Evolutionary conservation across 2,888 invertebrate species (phyloP).

Genomic region (Drosophila merina): DNA sequence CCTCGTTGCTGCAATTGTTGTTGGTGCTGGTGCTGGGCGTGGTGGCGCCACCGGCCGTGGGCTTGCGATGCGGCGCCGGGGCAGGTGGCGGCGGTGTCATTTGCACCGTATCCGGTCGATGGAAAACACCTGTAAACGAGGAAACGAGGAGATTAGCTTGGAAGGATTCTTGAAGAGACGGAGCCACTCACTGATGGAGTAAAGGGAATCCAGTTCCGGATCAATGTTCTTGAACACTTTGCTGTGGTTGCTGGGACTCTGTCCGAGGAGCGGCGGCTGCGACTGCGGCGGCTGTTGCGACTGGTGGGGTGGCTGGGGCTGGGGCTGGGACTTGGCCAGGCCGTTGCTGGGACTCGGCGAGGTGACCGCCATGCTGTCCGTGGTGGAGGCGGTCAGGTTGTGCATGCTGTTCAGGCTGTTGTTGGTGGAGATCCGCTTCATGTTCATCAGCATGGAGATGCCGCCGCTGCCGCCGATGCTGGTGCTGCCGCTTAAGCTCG

Average conservation of each 20-base stretch:
- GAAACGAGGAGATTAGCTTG: not conserved
- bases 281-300: constrained; percentile 56
- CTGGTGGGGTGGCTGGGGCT: constrained; percentile 58
- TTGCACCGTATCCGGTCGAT: constrained; percentile 83
- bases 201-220: constrained; percentile 89
- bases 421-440: constrained; percentile 81
- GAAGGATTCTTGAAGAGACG: not conserved
- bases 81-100: constrained; percentile 90
- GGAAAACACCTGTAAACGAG: constrained; percentile 81
- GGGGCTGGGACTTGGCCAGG: constrained; percentile 41
- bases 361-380: constrained; percentile 61
- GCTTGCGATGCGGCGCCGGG: constrained; percentile 89
- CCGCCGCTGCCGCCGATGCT: constrained; percentile 71
- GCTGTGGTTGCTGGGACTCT: constrained; percentile 77
- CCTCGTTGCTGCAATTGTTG: constrained; percentile 61
- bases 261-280: constrained; percentile 75
- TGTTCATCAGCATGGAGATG: constrained; percentile 83
- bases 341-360: constrained; percentile 80
- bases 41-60: constrained; percentile 87
- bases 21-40: constrained; percentile 82
- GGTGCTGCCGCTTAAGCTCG: constrained; percentile 58
- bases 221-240: constrained; percentile 84
- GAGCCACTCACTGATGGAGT: constrained; percentile 87
- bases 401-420: constrained; percentile 81
- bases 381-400: constrained; percentile 68